These are phyloP conservation scores for Parauchenoglanis ngamensis DNA, from an alignment of 2,797 vertebrate species.

Conservation along the genomic window DNA sequence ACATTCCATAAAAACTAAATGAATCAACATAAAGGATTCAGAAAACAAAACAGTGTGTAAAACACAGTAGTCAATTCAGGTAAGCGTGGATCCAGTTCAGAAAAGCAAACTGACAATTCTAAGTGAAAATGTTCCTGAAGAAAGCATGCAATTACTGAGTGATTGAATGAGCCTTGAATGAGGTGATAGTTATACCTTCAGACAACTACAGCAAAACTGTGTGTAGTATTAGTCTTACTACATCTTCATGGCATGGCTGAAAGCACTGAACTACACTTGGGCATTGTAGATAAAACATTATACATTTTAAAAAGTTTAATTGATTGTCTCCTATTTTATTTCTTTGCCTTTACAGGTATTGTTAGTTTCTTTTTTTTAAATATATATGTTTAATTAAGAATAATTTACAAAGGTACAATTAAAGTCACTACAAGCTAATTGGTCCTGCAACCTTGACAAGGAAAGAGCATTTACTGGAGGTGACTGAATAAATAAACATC, in stretches of 20 bases:
- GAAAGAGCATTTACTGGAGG: background rate
- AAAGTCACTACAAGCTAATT: background rate
- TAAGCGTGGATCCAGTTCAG: conserved; percentile 13
- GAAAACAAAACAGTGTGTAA: background rate
- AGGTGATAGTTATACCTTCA: conserved; percentile 46
- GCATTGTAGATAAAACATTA: conserved; percentile 16
- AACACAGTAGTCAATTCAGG: background rate
- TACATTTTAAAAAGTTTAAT: background rate
- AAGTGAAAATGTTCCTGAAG: conserved; percentile 12
- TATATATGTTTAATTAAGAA: background rate
- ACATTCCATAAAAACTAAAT: background rate
- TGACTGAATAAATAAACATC: background rate
- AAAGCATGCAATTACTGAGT: conserved; percentile 29
- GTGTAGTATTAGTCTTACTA: conserved; percentile 28
- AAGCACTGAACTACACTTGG: conserved; percentile 22
- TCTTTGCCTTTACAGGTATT: background rate
- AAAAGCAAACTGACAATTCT: conserved; percentile 10
- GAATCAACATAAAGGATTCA: conserved; percentile 4
- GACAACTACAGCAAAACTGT: conserved; percentile 44
- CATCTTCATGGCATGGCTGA: conserved; percentile 31
- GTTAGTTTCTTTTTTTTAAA: background rate
- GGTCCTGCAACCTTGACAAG: background rate
- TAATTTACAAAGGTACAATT: background rate
- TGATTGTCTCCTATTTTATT: background rate
- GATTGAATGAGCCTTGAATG: conserved; percentile 23